Conservation (phyloP, 2,797 vertebrate species). For the Buphagus erythrorhynchus region DNA sequence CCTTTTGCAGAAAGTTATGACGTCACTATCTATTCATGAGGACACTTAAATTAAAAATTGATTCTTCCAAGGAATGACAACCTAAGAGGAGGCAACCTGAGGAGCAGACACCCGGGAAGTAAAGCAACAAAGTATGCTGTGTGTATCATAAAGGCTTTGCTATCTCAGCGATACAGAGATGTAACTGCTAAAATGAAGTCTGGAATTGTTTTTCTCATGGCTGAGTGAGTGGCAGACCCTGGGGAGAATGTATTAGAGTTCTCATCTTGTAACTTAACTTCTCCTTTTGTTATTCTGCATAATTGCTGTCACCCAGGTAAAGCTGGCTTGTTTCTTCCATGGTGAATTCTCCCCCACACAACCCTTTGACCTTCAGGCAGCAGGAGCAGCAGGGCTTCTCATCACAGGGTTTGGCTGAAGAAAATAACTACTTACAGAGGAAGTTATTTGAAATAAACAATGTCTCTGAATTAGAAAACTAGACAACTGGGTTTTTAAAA, state of each 20-base stretch:
- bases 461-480: conserved; percentile 49
- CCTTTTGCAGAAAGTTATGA: conserved; percentile 28
- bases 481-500: not conserved
- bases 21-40: not conserved
- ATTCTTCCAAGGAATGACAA: conserved; percentile 42
- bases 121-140: conserved; percentile 39
- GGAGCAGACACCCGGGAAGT: conserved; percentile 5
- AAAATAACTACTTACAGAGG: conserved; percentile 56
- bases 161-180: conserved; percentile 51
- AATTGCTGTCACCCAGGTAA: conserved; percentile 84
- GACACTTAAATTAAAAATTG: conserved; percentile 43
- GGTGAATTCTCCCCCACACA: conserved; percentile 74
- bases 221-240: conserved; percentile 79
- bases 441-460: conserved; percentile 60
- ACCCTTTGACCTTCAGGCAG: conserved; percentile 74
- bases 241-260: conserved; percentile 74
- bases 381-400: conserved; percentile 65
- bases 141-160: not conserved
- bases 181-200: conserved; percentile 24
- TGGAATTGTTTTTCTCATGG: conserved; percentile 62
- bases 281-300: conserved; percentile 79
- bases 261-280: conserved; percentile 76
- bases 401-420: conserved; percentile 17
- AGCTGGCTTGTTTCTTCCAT: conserved; percentile 68
- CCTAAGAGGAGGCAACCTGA: conserved; percentile 39